Conservation (phyloP, 2,113 vertebrate species). For the Pseudopodoces humilis region DNA sequence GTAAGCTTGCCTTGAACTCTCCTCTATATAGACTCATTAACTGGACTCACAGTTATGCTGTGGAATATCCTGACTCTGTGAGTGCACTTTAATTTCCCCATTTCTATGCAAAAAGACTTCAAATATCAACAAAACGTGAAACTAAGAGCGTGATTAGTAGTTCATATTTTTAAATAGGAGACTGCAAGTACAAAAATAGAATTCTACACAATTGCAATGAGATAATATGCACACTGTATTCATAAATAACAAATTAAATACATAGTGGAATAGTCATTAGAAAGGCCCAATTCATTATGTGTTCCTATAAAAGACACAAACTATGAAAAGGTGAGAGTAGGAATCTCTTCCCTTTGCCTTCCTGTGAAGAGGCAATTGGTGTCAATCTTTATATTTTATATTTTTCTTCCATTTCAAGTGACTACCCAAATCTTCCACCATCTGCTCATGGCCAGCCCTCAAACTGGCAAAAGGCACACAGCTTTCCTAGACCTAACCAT, state of each 20-base stretch:
- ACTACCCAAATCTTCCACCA: neutral
- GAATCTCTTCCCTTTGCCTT: neutral
- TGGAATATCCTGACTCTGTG: neutral
- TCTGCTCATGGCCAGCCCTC: neutral
- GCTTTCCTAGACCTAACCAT: neutral
- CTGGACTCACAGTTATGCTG: neutral
- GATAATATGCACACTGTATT: neutral
- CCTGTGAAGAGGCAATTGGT: neutral
- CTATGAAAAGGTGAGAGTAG: neutral
- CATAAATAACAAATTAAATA: conserved; percentile 28
- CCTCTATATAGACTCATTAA: neutral
- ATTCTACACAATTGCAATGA: neutral
- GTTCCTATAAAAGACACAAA: neutral
- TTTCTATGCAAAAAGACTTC: conserved; percentile 50
- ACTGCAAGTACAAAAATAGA: conserved; percentile 9
- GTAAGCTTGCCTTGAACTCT: neutral
- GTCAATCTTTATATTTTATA: neutral
- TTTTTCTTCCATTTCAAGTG: neutral
- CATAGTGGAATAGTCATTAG: conserved; percentile 3
- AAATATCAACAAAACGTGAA: conserved; percentile 15
- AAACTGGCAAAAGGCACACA: neutral
- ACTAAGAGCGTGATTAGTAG: neutral
- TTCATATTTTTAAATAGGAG: conserved; percentile 34
- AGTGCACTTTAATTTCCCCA: conserved; percentile 9
- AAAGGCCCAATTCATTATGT: conserved; percentile 4